These are phyloP conservation scores for Nasalis larvatus DNA, from an alignment of 2,113 vertebrate species.

Conservation along the genomic window DNA sequence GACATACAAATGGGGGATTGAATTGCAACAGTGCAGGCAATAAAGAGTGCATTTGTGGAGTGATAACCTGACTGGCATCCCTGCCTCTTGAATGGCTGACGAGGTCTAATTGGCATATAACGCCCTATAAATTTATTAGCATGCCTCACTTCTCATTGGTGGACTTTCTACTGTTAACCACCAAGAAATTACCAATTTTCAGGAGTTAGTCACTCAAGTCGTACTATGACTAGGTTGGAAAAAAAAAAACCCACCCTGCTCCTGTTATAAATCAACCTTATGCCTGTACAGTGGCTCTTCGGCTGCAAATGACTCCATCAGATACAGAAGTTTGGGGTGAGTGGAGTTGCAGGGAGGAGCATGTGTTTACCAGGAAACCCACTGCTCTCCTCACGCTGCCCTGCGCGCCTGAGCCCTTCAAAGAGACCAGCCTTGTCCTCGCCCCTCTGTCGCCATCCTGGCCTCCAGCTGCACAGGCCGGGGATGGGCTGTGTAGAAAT, in stretches of 20 bases:
- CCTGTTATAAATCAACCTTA: slow-evolving; percentile 64
- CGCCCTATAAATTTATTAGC: slow-evolving; percentile 85
- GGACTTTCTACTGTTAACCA: slow-evolving; percentile 74
- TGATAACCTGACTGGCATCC: slow-evolving; percentile 64
- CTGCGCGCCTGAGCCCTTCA: not conserved
- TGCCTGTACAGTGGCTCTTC: not conserved
- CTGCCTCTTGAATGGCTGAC: slow-evolving; percentile 74
- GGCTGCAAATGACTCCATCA: not conserved
- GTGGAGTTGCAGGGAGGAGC: not conserved
- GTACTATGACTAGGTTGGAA: slow-evolving; percentile 51
- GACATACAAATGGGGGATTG: slow-evolving; percentile 56
- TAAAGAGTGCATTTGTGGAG: slow-evolving; percentile 70
- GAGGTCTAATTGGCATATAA: slow-evolving; percentile 83
- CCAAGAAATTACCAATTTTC: slow-evolving; percentile 86
- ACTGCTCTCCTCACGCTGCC: fast-evolving
- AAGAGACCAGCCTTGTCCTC: not conserved
- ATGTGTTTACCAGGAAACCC: not conserved
- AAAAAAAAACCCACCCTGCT: not conserved
- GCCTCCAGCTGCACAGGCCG: slow-evolving; percentile 58
- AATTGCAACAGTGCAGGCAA: slow-evolving; percentile 63
- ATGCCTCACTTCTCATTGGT: slow-evolving; percentile 75
- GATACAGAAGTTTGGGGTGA: not conserved
- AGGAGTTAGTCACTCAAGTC: slow-evolving; percentile 85
- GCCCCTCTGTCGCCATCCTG: not conserved
- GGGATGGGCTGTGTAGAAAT: not conserved